phyloP scores from a whole-genome alignment of 64 coral and sea anemone genomes.

The Exaiptasia diaphana region DNA sequence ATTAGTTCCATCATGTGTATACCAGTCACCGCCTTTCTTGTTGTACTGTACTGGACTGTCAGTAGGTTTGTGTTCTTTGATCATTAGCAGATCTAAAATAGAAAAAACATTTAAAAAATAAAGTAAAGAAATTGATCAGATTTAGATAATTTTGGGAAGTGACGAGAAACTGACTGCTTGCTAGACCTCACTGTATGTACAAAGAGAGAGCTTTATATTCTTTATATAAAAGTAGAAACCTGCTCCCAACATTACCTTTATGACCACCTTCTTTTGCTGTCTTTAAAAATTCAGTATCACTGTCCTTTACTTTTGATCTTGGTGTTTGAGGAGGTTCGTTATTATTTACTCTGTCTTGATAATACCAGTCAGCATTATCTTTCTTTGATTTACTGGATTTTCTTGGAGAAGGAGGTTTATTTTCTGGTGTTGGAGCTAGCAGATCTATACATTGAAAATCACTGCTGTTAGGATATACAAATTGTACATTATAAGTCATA shows the following conservation, averaged over 20 bases:
- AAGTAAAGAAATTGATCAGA: too few relatives aligned
- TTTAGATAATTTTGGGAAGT: too few relatives aligned
- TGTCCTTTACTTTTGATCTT: not conserved
- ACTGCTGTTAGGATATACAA: too few relatives aligned
- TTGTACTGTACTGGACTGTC: constrained; percentile 24
- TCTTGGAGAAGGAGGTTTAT: not conserved
- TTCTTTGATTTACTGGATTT: not conserved
- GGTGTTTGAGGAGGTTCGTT: constrained; percentile 14
- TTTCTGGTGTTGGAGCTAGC: not conserved
- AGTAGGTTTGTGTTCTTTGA: constrained; percentile 33
- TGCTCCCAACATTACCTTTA: not conserved
- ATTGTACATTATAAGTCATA: too few relatives aligned
- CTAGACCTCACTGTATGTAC: too few relatives aligned
- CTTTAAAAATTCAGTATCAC: constrained; percentile 12
- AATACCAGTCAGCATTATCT: constrained; percentile 14
- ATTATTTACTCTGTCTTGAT: constrained; percentile 4
- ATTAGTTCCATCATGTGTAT: constrained; percentile 10
- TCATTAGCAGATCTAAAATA: constrained; percentile 28
- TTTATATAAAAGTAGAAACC: too few relatives aligned
- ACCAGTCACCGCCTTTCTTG: constrained; percentile 52
- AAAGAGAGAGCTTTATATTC: too few relatives aligned
- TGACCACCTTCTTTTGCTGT: constrained; percentile 22
- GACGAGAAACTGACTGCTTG: too few relatives aligned
- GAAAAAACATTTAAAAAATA: not conserved
- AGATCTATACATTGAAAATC: not conserved